Percentiles rank a stretch among this genome's conserved stretches.
phyloP scores from a whole-genome alignment of 2,888 invertebrate genomes.

The Hipparchia sbordonii region DNA sequence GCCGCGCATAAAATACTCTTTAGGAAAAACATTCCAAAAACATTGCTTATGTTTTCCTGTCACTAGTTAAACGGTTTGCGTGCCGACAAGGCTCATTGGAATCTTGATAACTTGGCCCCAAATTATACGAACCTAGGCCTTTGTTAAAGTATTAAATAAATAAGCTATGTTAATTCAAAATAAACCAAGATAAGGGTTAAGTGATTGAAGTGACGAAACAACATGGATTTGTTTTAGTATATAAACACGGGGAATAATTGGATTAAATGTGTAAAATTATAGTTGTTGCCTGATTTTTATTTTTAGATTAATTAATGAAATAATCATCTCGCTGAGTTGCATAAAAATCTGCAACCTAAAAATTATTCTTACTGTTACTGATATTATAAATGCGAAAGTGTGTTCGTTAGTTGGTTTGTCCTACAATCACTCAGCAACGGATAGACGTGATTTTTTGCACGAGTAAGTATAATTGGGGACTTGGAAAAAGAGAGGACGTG shows the following conservation, averaged over 20 bases:
- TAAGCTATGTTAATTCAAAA: constrained; percentile 42
- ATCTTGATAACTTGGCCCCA: constrained; percentile 72
- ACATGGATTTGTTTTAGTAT: constrained; percentile 31
- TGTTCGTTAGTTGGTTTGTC: too few species aligned
- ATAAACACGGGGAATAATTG: constrained; percentile 35
- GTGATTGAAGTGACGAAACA: constrained; percentile 36
- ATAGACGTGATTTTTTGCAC: too few species aligned
- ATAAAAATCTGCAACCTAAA: not conserved
- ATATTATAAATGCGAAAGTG: not conserved
- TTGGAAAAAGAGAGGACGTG: too few species aligned
- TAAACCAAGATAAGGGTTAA: constrained; percentile 34
- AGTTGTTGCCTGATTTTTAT: not conserved
- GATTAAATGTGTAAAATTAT: constrained; percentile 29
- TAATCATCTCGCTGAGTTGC: constrained; percentile 1
- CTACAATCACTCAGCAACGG: too few species aligned
- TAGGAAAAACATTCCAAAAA: constrained; percentile 47
- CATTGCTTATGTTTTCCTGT: constrained; percentile 65
- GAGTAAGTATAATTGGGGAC: too few species aligned
- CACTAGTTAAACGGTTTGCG: constrained; percentile 67
- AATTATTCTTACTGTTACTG: not conserved
- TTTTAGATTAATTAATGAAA: constrained; percentile 11
- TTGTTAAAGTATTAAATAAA: constrained; percentile 44
- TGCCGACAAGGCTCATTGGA: constrained; percentile 56
- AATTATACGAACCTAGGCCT: constrained; percentile 61
- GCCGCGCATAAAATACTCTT: constrained; percentile 17